Conservation (phyloP, 1,140 invertebrate species). For the Drosophila busckii region DNA sequence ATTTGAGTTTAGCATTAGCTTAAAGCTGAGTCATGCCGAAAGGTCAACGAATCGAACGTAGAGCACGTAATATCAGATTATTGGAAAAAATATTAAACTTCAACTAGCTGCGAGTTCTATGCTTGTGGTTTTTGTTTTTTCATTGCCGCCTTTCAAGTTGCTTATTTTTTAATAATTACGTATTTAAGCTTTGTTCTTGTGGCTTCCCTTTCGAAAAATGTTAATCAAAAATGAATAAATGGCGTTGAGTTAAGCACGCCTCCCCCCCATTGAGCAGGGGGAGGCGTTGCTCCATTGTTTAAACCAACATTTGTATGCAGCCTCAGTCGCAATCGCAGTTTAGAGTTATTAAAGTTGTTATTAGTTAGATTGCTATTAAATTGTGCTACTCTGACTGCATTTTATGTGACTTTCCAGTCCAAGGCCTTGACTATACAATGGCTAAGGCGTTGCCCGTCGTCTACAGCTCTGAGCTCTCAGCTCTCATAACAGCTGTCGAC, state of each 20-base stretch:
- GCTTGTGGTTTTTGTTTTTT: constrained; percentile 18
- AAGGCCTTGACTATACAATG: constrained; percentile 66
- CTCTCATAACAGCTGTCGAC: constrained; percentile 42
- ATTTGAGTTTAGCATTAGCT: constrained; percentile 36
- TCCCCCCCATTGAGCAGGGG: constrained; percentile 5
- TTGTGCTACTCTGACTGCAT: constrained; percentile 56
- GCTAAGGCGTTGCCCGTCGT: constrained; percentile 33
- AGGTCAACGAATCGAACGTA: constrained; percentile 61
- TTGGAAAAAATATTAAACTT: constrained; percentile 26
- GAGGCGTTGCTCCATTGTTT: constrained; percentile 25
- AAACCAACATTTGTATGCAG: constrained; percentile 15
- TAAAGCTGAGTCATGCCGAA: constrained; percentile 65
- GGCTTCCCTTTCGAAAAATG: constrained; percentile 31
- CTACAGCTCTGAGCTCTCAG: constrained; percentile 21
- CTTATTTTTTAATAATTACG: constrained; percentile 59
- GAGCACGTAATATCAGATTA: constrained; percentile 54
- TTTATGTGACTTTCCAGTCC: constrained; percentile 41
- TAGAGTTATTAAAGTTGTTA: too few species aligned
- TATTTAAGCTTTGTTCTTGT: constrained; percentile 28
- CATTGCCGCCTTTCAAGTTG: constrained; percentile 35
- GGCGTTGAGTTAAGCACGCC: not conserved
- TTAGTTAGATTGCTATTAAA: too few species aligned
- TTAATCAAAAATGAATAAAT: constrained; percentile 9
- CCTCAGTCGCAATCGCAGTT: too few species aligned
- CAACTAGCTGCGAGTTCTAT: constrained; percentile 45